phyloP scores from a whole-genome alignment of 2,888 invertebrate species.

The Halictus ligatus region DNA sequence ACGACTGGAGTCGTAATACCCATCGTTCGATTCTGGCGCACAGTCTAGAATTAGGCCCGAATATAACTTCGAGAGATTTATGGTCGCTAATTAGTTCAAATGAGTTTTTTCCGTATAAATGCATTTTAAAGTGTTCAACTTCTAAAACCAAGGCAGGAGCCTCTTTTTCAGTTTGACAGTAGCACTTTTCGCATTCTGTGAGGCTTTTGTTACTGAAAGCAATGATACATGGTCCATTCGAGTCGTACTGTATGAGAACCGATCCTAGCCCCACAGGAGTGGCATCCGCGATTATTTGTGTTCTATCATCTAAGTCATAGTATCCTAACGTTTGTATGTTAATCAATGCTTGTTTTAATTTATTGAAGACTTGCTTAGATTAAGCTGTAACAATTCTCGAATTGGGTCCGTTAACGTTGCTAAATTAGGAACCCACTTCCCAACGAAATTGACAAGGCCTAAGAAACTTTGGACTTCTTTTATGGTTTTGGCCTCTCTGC shows the following conservation, averaged over 20 bases:
- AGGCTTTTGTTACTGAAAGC: slow-evolving; percentile 80
- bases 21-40: too few relatives aligned
- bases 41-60: too few relatives aligned
- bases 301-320: slow-evolving; percentile 72
- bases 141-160: slow-evolving; percentile 67
- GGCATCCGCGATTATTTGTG: slow-evolving; percentile 78
- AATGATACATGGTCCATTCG: slow-evolving; percentile 74
- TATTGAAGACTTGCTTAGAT: slow-evolving; percentile 34
- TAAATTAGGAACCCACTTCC: slow-evolving; percentile 68
- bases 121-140: background rate
- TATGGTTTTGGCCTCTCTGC: slow-evolving; percentile 63
- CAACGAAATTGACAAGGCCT: slow-evolving; percentile 75
- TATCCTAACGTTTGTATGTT: slow-evolving; percentile 47
- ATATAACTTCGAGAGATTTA: too few relatives aligned
- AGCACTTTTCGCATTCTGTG: slow-evolving; percentile 75
- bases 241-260: slow-evolving; percentile 73
- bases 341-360: slow-evolving; percentile 34
- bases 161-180: slow-evolving; percentile 70
- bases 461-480: slow-evolving; percentile 72
- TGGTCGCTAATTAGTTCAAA: too few relatives aligned
- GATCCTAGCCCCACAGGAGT: slow-evolving; percentile 77
- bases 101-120: too few relatives aligned
- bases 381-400: background rate
- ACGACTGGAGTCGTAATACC: too few relatives aligned
- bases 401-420: slow-evolving; percentile 66